Evolutionary conservation across 1,140 invertebrate species (phyloP).

Genomic region (Caenorhabditis latens): DNA sequence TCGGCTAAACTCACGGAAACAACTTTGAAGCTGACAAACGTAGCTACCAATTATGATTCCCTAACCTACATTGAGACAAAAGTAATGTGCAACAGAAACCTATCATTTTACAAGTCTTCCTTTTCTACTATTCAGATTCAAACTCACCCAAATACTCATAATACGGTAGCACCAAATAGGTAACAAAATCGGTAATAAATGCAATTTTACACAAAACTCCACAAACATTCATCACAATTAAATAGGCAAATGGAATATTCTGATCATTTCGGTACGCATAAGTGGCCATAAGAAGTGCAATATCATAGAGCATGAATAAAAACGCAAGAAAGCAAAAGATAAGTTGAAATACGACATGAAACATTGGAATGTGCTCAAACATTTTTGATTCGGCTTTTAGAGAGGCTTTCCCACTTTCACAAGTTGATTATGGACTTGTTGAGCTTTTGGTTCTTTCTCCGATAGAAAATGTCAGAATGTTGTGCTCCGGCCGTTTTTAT

Average conservation of each 20-base stretch:
- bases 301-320: slow-evolving; percentile 11
- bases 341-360: slow-evolving; percentile 19
- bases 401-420: background rate
- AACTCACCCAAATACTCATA: slow-evolving; percentile 24
- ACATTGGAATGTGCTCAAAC: slow-evolving; percentile 34
- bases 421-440: too few relatives aligned
- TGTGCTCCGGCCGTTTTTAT: too few relatives aligned
- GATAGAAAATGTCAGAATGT: background rate
- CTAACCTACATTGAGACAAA: too few relatives aligned
- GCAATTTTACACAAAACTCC: slow-evolving; percentile 45
- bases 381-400: background rate
- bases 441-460: background rate
- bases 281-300: slow-evolving; percentile 7
- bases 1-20: too few relatives aligned
- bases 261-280: slow-evolving; percentile 29
- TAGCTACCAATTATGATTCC: too few relatives aligned
- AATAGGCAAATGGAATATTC: slow-evolving; percentile 37
- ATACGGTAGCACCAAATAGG: slow-evolving; percentile 29
- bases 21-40: too few relatives aligned
- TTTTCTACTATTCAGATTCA: too few relatives aligned
- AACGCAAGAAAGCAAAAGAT: background rate
- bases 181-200: slow-evolving; percentile 14
- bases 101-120: too few relatives aligned
- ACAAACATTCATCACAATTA: slow-evolving; percentile 24
- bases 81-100: too few relatives aligned